Evolutionary conservation across 2,113 vertebrate genomes (phyloP).

Genomic region (Pygoscelis antarcticus): DNA sequence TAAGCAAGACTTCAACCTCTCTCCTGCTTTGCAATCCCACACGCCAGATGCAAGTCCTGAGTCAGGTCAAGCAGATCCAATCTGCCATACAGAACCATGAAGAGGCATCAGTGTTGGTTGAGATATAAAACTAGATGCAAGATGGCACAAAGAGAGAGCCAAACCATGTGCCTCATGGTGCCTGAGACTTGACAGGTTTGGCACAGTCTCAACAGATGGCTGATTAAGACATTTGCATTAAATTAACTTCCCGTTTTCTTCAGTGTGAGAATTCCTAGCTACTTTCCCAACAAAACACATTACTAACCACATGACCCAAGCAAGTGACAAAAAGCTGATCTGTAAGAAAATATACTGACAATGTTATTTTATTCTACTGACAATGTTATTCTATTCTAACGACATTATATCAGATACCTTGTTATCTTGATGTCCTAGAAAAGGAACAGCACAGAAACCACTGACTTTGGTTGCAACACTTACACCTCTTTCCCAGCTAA

Average conservation of each 20-base stretch:
- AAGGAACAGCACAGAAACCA: background rate
- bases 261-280: background rate
- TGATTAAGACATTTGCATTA: background rate
- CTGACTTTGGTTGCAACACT: background rate
- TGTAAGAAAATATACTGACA: background rate
- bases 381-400: background rate
- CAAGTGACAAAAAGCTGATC: background rate
- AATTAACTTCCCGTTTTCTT: background rate
- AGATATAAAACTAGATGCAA: background rate
- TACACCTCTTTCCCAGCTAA: background rate
- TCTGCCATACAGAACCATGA: background rate
- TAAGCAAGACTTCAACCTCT: background rate
- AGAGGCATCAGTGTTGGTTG: background rate
- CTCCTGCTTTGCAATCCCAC: background rate
- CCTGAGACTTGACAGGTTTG: background rate
- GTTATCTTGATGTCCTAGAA: background rate
- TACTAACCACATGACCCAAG: background rate
- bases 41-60: background rate
- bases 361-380: background rate
- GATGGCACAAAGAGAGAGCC: background rate
- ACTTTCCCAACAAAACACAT: background rate
- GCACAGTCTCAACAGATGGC: background rate
- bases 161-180: background rate
- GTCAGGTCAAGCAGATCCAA: background rate
- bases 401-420: background rate